Base-by-base conservation (phyloP, 2,888 invertebrate genomes). In the Caenorhabditis plicata region DNA sequence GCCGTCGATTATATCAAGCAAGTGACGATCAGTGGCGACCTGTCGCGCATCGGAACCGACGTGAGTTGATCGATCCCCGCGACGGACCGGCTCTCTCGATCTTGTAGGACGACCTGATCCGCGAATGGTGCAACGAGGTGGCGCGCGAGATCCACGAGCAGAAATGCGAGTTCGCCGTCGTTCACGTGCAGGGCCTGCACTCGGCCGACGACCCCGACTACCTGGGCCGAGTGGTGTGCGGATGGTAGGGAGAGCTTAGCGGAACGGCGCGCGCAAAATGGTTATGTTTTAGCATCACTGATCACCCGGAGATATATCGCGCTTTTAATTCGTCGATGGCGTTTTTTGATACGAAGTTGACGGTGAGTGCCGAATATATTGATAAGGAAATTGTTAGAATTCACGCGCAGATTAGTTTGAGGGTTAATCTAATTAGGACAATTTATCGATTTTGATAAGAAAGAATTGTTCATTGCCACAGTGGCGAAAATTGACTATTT, bases 1-100 rank as follows among this genome's bases (percentile, higher is more conserved):
- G n/a, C n/a, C n/a, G n/a, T n/a, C 9, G 70, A 73, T 23, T 73
- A 73, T 49, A 68, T 73, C 50, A 73, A 73, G 40, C 73, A 73
- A 44, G 73, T 73, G 8, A 61, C 70, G 0, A 56, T 73, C 17
- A 73, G 68, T 25, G 73, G 73, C 20, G 73, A 73, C 23, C 50
- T 73, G 22, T 66, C 68, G n/a, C 38, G 45, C 31, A 64, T 71
- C 8, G 68, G 66, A 35, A 54, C 57, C 23, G 46, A 68, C 42
- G 72, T 72, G 22, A 49, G 62, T 42, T 42, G 20, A 29, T 7
- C 8, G 13, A 5, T 39, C n/a, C 25, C 17, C n/a, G 11, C 5
- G 13, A 4, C 8, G 5, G 5, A 36, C 15, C 15, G 7, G n/a
- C n/a, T n/a, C n/a, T 15, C 11, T 27, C 4, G 9, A 8, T n/a